Percentiles rank a stretch among this genome's conserved stretches.
These are phyloP conservation scores for Valencia hispanica DNA, from an alignment of 2,797 vertebrate genomes.

Conservation along the genomic window DNA sequence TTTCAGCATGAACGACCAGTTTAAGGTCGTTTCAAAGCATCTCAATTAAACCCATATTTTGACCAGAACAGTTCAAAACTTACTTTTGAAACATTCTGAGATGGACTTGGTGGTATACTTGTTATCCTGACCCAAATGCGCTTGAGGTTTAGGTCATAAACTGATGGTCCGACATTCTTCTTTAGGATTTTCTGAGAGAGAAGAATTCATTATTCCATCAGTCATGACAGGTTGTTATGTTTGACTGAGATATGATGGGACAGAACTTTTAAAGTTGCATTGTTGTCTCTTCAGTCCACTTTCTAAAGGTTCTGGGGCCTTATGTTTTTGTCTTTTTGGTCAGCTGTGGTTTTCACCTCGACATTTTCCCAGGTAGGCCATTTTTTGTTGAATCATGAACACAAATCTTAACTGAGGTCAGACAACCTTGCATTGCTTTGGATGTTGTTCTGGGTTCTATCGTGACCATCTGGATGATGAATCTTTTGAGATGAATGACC, in stretches of 20 bases:
- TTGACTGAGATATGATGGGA: neutral
- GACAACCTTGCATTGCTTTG: neutral
- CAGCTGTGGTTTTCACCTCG: neutral
- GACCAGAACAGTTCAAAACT: neutral
- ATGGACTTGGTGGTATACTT: neutral
- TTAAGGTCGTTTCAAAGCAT: neutral
- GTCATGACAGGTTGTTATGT: neutral
- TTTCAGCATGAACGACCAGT: neutral
- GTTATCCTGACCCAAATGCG: neutral
- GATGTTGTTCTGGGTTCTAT: no score
- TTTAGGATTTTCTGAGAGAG: neutral
- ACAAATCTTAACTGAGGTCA: neutral
- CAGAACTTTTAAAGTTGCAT: no score
- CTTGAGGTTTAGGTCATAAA: neutral
- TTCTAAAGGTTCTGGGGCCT: no score
- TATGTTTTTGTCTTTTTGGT: no score
- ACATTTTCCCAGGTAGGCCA: neutral
- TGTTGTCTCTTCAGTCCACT: no score
- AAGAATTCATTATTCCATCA: neutral
- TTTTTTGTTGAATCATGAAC: neutral
- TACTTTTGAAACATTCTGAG: neutral
- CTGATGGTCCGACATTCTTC: neutral
- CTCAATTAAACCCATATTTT: neutral
- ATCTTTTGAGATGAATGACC: no score
- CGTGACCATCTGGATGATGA: no score